Base-by-base conservation (phyloP, 2,797 vertebrate species). In the Lagocephalus sceleratus region DNA sequence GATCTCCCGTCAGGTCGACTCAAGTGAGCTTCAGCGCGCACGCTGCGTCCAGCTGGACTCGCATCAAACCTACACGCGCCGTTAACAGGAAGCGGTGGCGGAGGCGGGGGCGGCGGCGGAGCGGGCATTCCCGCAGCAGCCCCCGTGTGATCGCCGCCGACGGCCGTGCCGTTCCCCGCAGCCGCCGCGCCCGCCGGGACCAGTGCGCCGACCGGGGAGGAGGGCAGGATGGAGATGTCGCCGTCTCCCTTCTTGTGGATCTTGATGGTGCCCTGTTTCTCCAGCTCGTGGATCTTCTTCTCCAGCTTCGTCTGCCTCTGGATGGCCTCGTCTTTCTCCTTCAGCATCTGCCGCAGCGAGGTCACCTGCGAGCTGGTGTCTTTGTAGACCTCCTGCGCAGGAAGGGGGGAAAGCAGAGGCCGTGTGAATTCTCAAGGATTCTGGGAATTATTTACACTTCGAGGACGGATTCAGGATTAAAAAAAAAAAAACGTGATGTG, bases 251-350 rank as follows among this genome's bases (percentile, higher is more conserved):
- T 90, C 74, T 91, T 90, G 72, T 89, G 88, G 66, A 92, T 89
- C 73, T 87, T 91, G 69, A 92, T 89, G 69, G 90, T 90, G 59
- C 91, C 91, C 68, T 91, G 84, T 25, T 89, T 88, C 75, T 94
- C 85, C 66, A 93, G 78, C 47, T 91, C 86, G 0, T 88, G 82
- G 47, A 92, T 90, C 58, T 93, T 91, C 35, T 92, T 92, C 67
- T 94, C 94, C 8, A 94, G 76, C 47, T 92, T 90, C n/a, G 89
- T 90, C 65, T 90, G 92, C 3, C 89, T 88, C 79, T 94, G 93
- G 76, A 95, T 95, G 54, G 94, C 93, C 50, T 94, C 94, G 0
- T 98, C 96, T 68, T 97, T 98, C 87, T 98, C 95, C 71, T 96
- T 95, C 78, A 99, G 83, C 76, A 94, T 86, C 73, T 92, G 89